Conservation (phyloP, 1,140 invertebrate genomes). For the Geopemphigus sp. region DNA sequence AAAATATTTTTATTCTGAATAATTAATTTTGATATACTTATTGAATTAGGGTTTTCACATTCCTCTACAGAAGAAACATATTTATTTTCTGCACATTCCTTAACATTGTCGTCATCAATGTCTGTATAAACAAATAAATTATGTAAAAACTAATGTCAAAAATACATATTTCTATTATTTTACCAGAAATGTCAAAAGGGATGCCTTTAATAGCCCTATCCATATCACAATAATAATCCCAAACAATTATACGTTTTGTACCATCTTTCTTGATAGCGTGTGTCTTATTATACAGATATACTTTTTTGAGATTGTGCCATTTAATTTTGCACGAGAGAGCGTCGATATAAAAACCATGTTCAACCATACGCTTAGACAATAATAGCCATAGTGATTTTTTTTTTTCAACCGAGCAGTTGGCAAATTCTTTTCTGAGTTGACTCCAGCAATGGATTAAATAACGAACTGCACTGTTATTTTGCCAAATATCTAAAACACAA, state of each 20-base stretch:
- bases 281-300: constrained; percentile 23
- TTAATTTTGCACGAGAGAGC: background rate
- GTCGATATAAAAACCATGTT: constrained; percentile 28
- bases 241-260: background rate
- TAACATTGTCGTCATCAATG: background rate
- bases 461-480: background rate
- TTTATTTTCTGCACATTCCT: background rate
- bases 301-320: constrained; percentile 29
- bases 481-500: background rate
- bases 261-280: background rate
- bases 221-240: constrained; percentile 22
- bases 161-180: background rate
- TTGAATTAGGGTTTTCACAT: background rate
- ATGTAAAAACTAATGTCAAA: background rate
- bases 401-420: background rate
- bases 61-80: too few relatives aligned
- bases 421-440: constrained; percentile 20
- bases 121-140: background rate
- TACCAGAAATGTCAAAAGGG: constrained; percentile 13
- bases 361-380: background rate
- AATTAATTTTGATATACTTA: background rate
- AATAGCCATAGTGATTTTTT: background rate
- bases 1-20: background rate
- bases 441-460: constrained; percentile 30
- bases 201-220: constrained; percentile 8